A percentile compares a stretch with the other conserved stretches of the same genome.
Conservation (phyloP, 2,113 vertebrate genomes). For the Steatornis caripensis region DNA sequence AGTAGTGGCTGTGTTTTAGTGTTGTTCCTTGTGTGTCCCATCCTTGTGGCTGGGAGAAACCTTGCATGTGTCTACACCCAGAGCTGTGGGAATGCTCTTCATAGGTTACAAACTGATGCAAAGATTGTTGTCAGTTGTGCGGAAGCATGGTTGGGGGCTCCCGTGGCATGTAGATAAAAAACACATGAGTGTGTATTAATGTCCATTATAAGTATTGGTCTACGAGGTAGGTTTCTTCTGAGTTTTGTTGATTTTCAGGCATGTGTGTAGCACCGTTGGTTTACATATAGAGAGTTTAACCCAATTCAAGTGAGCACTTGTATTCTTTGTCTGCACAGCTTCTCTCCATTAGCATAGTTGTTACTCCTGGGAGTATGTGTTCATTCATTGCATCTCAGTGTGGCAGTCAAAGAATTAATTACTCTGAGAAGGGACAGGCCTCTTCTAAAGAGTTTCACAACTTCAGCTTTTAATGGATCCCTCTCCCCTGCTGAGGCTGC, state of each 20-base stretch:
- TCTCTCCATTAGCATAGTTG: neutral
- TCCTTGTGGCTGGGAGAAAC: neutral
- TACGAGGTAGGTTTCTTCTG: neutral
- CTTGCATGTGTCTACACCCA: fast-evolving
- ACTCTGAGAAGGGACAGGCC: slow-evolving; percentile 63
- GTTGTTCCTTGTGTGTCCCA: too few relatives aligned
- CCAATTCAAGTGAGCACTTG: neutral
- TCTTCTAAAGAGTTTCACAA: slow-evolving; percentile 67
- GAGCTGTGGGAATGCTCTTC: fast-evolving
- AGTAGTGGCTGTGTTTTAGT: neutral
- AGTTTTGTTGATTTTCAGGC: neutral
- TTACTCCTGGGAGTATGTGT: slow-evolving; percentile 45
- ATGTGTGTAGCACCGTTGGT: neutral
- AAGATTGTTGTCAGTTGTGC: fast-evolving
- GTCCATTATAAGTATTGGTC: neutral
- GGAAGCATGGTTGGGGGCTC: neutral
- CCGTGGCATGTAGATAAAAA: fast-evolving
- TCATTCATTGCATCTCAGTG: slow-evolving; percentile 57
- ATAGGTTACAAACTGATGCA: fast-evolving
- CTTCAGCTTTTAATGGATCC: slow-evolving; percentile 49
- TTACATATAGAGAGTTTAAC: neutral
- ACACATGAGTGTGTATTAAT: fast-evolving
- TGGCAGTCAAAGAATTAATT: slow-evolving; percentile 73
- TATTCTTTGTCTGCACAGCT: neutral
- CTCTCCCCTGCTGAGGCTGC: slow-evolving; percentile 60